These are phyloP conservation scores for Antechinus flavipes DNA, from an alignment of 2,113 vertebrate genomes.

Conservation along the genomic window DNA sequence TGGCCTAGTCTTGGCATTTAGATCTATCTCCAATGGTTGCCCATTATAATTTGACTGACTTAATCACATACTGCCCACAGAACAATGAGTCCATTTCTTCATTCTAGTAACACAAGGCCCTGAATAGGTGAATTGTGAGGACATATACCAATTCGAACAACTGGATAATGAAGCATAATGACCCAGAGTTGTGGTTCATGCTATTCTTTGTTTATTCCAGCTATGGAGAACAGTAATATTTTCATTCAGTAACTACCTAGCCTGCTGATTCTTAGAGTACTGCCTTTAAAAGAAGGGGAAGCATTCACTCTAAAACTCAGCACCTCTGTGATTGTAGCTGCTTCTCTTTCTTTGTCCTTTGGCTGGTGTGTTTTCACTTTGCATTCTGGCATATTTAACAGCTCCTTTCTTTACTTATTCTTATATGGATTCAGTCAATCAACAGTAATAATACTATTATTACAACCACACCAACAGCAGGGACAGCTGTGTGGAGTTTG, in stretches of 20 bases:
- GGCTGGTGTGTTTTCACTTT: not conserved
- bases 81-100: not conserved
- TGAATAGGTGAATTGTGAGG: not conserved
- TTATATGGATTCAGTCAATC: not conserved
- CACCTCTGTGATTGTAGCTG: not conserved
- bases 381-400: not conserved
- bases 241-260: not conserved
- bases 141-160: not conserved
- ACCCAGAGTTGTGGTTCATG: not conserved
- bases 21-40: not conserved
- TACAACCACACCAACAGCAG: not conserved
- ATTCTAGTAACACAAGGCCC: not conserved
- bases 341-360: not conserved
- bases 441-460: not conserved
- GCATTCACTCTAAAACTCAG: not conserved
- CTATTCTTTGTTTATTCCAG: not conserved
- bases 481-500: not conserved
- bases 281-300: not conserved
- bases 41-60: not conserved
- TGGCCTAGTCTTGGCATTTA: not conserved
- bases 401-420: not conserved
- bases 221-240: not conserved
- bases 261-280: not conserved
- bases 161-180: not conserved
- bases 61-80: not conserved